Base-by-base conservation (phyloP, 2,113 vertebrate species). In the Ptilonorhynchus violaceus region DNA sequence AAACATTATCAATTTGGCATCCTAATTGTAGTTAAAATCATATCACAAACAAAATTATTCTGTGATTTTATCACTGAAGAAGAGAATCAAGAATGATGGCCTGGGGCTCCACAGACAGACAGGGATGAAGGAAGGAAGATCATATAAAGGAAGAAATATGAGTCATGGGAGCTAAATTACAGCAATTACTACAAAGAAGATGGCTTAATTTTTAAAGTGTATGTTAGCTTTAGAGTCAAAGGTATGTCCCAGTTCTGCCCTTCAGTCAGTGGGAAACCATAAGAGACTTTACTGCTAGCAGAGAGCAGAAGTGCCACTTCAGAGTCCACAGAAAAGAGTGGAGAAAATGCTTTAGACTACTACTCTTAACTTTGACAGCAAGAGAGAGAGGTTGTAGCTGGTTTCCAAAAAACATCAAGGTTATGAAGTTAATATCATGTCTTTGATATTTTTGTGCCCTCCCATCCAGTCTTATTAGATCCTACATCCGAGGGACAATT, bases 271-370 rank as follows among this genome's bases (percentile, higher is more conserved):
- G 28, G 21, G 28, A 83, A 88, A 37, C 21, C 35, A 10, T 24
- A 18, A 67, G 42, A 82, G 11, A 59, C 11, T 68, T 67, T 12
- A 28, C 20, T 35, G 44, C n/a, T 4, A 67, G 52, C 56, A 72
- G 31, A 67, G 20, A 82, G 33, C 2, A 52, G 13, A 75, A 82
- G 10, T 27, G 28, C 3, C 15, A 42, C 55, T 85, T 58, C n/a
- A 46, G 46, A 60, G 21, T 20, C 21, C 0, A 0, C 70, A 11
- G 15, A 22, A 37, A 81, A 81, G 25, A 27, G 14, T 2, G 10
- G 31, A 78, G 25, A 19, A 89, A 20, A 7, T 31, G 37, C 35
- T 75, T 77, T 53, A 74, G 13, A 27, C 22, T 41, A 25, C 52
- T 50, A 20, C n/a, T n/a, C 13, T 42, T 20, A 55, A 37, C 22